Evolutionary conservation across 2,113 vertebrate species (phyloP), one percentile per base, ranked within the genome.

Genomic region (Halcyon malimbica): DNA sequence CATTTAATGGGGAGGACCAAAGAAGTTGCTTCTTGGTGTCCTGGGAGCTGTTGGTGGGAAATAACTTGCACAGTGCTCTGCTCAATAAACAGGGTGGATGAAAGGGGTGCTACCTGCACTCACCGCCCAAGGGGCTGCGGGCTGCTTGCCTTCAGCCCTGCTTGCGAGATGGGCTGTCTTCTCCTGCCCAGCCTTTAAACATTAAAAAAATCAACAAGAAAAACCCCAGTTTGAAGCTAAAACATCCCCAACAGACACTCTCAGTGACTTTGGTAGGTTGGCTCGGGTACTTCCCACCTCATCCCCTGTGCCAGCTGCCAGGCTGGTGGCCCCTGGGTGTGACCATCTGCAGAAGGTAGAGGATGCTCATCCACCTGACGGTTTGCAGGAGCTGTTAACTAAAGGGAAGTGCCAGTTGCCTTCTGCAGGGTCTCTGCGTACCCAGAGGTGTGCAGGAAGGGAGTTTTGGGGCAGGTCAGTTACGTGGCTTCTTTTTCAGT

Each of bases 71-170:
- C 3, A 1, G 25, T 11, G 33, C 42, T 75, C 48, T 75, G 46
- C 51, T 21, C n/a, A 78, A 53, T 29, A 12, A 53, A 11, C 7
- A 1, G 13, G 8, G 7, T 21, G 39, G n/a, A 4, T 16, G 24
- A 39, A 62, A 11, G 18, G 39, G 53, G 11, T 33, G 33, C 17
- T 33, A 2, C 29, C 1, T 5, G 24, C 42, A 42, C 79, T 6
- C 23, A 1, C 50, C 16, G 24, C n/a, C 53, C 68, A 10, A 10
- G 33, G 18, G 25, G 35, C 29, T 42, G 10, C 3, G 0, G 7
- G 13, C 65, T 8, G 7, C 60, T 14, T 0, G 0, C 19, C 41
- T 62, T 44, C 82, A 18, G 46, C 31, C 14, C 14, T 6, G 42
- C 51, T 62, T 56, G 64, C 18, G 16, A 11, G 29, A 8, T 28